Conservation (phyloP, 2,113 vertebrate genomes). For the Microcebus tavaratra region DNA sequence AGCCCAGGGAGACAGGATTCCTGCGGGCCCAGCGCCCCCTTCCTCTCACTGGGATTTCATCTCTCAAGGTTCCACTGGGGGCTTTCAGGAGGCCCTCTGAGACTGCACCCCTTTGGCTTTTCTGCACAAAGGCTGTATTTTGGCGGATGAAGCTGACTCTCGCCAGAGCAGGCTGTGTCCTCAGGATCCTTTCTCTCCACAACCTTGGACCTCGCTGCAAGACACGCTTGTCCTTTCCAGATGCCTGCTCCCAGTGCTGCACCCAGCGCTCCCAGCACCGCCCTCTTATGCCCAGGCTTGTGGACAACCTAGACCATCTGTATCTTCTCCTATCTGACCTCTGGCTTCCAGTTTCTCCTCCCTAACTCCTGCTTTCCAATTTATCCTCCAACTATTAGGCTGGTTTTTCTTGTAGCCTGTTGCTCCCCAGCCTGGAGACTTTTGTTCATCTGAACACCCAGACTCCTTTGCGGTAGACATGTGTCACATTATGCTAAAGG, state of each 20-base stretch:
- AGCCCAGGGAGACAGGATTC: background rate
- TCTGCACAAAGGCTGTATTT: background rate
- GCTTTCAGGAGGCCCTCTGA: rapidly evolving
- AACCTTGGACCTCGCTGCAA: rapidly evolving
- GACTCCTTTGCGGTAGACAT: no score
- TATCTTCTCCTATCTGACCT: background rate
- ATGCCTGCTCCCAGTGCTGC: no score
- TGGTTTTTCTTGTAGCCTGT: background rate
- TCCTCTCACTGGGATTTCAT: background rate
- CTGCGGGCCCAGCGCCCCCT: background rate
- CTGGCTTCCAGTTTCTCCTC: background rate
- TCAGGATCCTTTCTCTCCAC: background rate
- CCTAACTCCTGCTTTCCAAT: background rate
- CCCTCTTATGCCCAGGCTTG: background rate
- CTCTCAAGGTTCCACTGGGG: background rate
- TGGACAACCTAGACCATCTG: background rate
- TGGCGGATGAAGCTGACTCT: background rate
- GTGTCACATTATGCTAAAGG: background rate
- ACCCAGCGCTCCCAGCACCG: rapidly evolving
- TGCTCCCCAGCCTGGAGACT: background rate
- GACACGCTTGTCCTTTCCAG: rapidly evolving
- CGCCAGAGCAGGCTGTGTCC: background rate
- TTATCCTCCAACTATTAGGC: background rate
- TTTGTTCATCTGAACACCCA: background rate
- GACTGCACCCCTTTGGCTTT: background rate